A percentile compares a stretch with the other conserved stretches of the same genome.
phyloP scores from a whole-genome alignment of 1,140 invertebrate species.

The Saxidomus purpurata region DNA sequence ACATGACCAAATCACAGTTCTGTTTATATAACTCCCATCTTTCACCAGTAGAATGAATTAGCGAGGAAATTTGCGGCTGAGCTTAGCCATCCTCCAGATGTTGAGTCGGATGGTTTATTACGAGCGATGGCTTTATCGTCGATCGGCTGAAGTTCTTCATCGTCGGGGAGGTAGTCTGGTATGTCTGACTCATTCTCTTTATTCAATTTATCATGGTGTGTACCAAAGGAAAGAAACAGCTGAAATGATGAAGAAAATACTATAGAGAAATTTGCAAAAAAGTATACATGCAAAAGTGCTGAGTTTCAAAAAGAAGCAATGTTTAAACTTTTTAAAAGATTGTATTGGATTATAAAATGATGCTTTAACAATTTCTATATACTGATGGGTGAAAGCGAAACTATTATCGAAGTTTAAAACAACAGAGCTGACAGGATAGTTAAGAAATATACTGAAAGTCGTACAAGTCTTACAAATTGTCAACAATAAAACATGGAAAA shows the following conservation, averaged over 20 bases:
- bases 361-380: no score
- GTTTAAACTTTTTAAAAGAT: no score
- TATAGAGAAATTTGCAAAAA: not conserved
- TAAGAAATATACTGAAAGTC: no score
- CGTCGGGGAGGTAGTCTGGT: constrained; percentile 63
- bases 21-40: not conserved
- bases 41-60: constrained; percentile 67
- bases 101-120: constrained; percentile 11
- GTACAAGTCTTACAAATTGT: no score
- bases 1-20: constrained; percentile 20
- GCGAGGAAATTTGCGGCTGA: constrained; percentile 57
- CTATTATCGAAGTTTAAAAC: no score
- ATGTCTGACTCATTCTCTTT: constrained; percentile 59
- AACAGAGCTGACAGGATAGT: no score
- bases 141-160: constrained; percentile 46
- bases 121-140: constrained; percentile 60
- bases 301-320: no score
- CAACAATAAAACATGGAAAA: no score
- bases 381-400: no score
- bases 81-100: constrained; percentile 54
- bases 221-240: constrained; percentile 62
- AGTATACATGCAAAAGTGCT: no score
- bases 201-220: constrained; percentile 15
- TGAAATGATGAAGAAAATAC: constrained; percentile 10
- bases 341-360: no score